phyloP scores from a whole-genome alignment of 2,113 vertebrate genomes.

The Miniopterus natalensis region DNA sequence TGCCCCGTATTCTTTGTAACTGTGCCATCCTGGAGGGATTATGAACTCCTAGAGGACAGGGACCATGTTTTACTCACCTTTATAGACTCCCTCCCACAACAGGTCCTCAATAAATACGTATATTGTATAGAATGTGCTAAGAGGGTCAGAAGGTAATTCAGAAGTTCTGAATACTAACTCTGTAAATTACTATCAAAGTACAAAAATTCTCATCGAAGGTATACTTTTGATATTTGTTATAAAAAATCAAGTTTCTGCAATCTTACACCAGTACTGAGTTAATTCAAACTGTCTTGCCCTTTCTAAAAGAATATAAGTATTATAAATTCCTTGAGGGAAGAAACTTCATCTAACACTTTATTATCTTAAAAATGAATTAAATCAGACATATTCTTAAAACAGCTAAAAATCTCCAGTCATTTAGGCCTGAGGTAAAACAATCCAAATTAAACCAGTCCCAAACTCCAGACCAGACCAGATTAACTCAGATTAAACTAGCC shows the following conservation, averaged over 20 bases:
- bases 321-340: slow-evolving; percentile 51
- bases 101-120: slow-evolving; percentile 31
- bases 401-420: slow-evolving; percentile 35
- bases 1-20: slow-evolving; percentile 12
- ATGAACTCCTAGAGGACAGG: background rate
- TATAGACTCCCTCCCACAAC: background rate
- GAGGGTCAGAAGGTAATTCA: slow-evolving; percentile 23
- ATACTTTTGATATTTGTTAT: background rate
- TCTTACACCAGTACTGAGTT: slow-evolving; percentile 43
- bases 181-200: slow-evolving; percentile 16
- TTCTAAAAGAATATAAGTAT: slow-evolving; percentile 47
- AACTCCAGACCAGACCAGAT: slow-evolving; percentile 56
- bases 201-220: slow-evolving; percentile 28
- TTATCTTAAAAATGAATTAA: slow-evolving; percentile 54
- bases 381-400: slow-evolving; percentile 51
- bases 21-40: background rate
- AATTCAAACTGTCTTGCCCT: slow-evolving; percentile 37
- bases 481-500: slow-evolving; percentile 59
- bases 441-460: slow-evolving; percentile 53
- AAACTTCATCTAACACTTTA: slow-evolving; percentile 14
- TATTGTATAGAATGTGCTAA: background rate
- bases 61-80: background rate
- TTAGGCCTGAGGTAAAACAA: slow-evolving; percentile 38
- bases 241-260: background rate
- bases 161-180: slow-evolving; percentile 19